Base-by-base conservation (phyloP, 1,140 invertebrate genomes). In the Bradysia coprophila region DNA sequence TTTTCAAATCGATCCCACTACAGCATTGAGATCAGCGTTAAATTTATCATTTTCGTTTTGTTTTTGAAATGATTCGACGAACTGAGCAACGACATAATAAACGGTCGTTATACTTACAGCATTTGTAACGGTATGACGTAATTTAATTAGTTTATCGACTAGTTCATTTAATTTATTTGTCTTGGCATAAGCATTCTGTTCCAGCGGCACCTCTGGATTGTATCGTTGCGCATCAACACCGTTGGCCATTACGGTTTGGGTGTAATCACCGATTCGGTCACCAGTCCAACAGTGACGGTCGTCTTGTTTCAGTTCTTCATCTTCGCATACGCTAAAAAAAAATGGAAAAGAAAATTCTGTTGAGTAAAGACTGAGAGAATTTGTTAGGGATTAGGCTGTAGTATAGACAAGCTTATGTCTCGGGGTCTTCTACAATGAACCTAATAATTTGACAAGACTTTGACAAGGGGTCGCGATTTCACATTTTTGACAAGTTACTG, bases 281-380 rank as follows among this genome's bases (percentile, higher is more conserved):
- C 57, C 57, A 39, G 53, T 57, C 57, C 57, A 60, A 49, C 57
- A 60, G 48, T 55, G 45, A 43, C 47, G 50, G 51, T 59, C 56
- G 33, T 50, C 45, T 4, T 37, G 38, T 38, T 55, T 48, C 9
- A 55, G 52, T 33, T 51, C 51, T 3, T 59, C 55, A 16, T 58
- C 56, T 31, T 55, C 51, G 31, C 57, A 60, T 38, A 55, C 51
- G 43, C 57, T 60, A 34, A n/a, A 39, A 36, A 36, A 39, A 10
- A 23, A 38, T n/a, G n/a, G n/a, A 6, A 31, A 41, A 10, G 9
- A 32, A 32, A 10, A 32, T 13, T 38, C 20, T 13, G 13, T 22
- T 22, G 19, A 40, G n/a, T n/a, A n/a, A n/a, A n/a, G n/a, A n/a
- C n/a, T 15, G 16, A 33, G 13, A 33, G 16, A 33, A n/a, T n/a